These are phyloP conservation scores for Hipparchia sbordonii DNA, from an alignment of 2,888 invertebrate genomes.

Conservation along the genomic window DNA sequence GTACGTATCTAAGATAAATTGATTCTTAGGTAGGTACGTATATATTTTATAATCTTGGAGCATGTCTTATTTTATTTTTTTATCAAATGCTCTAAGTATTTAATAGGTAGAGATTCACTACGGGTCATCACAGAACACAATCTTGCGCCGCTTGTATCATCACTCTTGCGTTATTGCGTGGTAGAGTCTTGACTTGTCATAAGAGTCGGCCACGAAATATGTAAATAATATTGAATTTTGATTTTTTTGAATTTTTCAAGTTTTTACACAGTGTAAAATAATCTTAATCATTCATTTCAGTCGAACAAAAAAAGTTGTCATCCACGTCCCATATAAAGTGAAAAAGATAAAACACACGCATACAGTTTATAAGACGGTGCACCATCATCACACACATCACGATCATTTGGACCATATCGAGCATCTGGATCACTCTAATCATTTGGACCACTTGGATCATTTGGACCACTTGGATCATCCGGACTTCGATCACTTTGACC, in stretches of 20 bases:
- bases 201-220: no score
- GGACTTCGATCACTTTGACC: background rate
- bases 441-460: slow-evolving; percentile 41
- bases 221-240: no score
- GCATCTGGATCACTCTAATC: slow-evolving; percentile 57
- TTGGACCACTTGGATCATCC: slow-evolving; percentile 50
- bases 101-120: no score
- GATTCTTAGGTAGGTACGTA: no score
- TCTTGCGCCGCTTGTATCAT: no score
- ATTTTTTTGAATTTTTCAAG: no score
- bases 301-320: slow-evolving; percentile 85
- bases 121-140: no score
- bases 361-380: slow-evolving; percentile 87
- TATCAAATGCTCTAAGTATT: no score
- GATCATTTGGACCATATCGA: slow-evolving; percentile 61
- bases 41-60: no score
- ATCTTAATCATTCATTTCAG: slow-evolving; percentile 48
- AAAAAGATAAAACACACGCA: slow-evolving; percentile 88
- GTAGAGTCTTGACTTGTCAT: no score
- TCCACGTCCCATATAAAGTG: slow-evolving; percentile 86
- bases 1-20: background rate
- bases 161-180: no score
- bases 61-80: no score
- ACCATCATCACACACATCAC: slow-evolving; percentile 77
- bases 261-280: background rate